A percentile compares a stretch with the other conserved stretches of the same genome.
phyloP scores from a whole-genome alignment of 2,888 invertebrate genomes.

The Aethes cnicana region DNA sequence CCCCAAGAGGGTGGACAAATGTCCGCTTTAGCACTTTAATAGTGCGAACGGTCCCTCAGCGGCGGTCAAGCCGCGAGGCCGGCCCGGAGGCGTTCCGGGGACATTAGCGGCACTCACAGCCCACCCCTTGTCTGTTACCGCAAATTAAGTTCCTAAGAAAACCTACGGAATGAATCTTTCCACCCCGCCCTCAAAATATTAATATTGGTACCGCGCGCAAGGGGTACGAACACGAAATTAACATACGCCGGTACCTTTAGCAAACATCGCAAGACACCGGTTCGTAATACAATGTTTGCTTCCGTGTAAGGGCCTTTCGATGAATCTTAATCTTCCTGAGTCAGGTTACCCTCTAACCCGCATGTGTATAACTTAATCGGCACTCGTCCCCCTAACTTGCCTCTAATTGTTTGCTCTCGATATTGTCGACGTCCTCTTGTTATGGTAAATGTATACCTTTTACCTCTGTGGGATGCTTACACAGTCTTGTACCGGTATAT shows the following conservation, averaged over 20 bases:
- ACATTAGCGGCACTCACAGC: conserved; percentile 60
- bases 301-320: conserved; percentile 76
- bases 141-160: conserved; percentile 64
- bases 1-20: conserved; percentile 71
- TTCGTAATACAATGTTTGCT: conserved; percentile 77
- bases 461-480: conserved; percentile 28
- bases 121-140: conserved; percentile 76
- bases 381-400: conserved; percentile 69
- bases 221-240: conserved; percentile 80
- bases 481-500: conserved; percentile 22
- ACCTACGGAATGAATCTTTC: conserved; percentile 54
- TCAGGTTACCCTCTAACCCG: conserved; percentile 79
- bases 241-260: conserved; percentile 74
- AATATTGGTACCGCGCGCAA: conserved; percentile 62
- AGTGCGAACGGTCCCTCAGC: conserved; percentile 62
- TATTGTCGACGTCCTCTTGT: conserved; percentile 72
- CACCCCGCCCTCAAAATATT: conserved; percentile 63
- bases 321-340: conserved; percentile 80
- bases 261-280: conserved; percentile 78
- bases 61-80: conserved; percentile 70
- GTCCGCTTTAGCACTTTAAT: conserved; percentile 81
- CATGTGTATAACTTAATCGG: conserved; percentile 81
- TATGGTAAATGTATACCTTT: conserved; percentile 60
- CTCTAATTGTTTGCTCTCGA: conserved; percentile 81
- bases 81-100: conserved; percentile 67